These are phyloP conservation scores for Andinoacara biseriatus DNA, from an alignment of 2,113 vertebrate genomes.

Conservation along the genomic window DNA sequence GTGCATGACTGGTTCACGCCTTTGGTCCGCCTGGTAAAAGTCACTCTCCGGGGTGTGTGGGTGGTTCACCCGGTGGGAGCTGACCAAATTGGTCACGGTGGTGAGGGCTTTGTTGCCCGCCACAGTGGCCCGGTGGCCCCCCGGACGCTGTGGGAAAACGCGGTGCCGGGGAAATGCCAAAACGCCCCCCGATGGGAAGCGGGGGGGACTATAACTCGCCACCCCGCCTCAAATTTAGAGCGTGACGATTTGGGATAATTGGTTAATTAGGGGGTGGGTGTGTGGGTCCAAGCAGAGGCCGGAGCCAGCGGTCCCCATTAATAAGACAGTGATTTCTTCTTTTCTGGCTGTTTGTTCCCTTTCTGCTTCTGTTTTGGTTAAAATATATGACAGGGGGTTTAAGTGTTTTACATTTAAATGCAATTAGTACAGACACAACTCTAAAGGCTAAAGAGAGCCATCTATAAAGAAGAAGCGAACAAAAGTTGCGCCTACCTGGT, in stretches of 20 bases:
- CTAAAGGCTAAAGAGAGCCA: not conserved
- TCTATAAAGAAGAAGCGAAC: not conserved
- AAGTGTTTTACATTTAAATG: conserved; percentile 54
- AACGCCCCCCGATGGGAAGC: conserved; percentile 80
- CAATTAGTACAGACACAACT: conserved; percentile 32
- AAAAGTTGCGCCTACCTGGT: conserved; percentile 85
- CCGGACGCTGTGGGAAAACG: conserved; percentile 87
- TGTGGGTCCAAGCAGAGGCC: conserved; percentile 78
- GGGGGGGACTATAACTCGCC: conserved; percentile 64
- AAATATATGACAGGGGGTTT: conserved; percentile 31
- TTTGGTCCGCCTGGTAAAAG: conserved; percentile 82
- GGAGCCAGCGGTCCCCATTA: conserved; percentile 83
- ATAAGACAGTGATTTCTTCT: conserved; percentile 91
- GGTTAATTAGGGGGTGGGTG: conserved; percentile 87
- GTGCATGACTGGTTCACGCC: conserved; percentile 90
- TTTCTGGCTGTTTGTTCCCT: conserved; percentile 55
- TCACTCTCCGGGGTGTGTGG: conserved; percentile 82
- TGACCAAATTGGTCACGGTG: conserved; percentile 91
- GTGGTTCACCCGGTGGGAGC: conserved; percentile 86
- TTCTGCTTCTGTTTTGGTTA: conserved; percentile 13
- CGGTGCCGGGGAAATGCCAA: conserved; percentile 79
- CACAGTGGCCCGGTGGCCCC: conserved; percentile 78
- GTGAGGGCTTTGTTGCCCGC: conserved; percentile 84
- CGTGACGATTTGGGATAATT: conserved; percentile 95
- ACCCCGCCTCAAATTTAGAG: conserved; percentile 85